Conservation (phyloP, 2,888 invertebrate species). For the Ceramica pisi region DNA sequence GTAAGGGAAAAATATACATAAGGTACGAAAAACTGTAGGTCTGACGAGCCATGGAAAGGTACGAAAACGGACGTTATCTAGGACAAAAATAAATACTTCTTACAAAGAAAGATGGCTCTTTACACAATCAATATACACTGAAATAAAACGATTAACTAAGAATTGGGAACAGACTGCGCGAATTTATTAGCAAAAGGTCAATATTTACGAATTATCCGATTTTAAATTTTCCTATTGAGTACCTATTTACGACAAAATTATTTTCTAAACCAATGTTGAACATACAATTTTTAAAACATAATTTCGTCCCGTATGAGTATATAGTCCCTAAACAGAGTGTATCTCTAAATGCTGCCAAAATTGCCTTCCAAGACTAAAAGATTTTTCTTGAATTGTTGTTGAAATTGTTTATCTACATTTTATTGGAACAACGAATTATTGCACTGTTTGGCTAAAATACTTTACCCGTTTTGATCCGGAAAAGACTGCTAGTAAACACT, state of each 20-base stretch:
- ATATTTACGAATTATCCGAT: constrained; percentile 61
- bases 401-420: constrained; percentile 38
- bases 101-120: constrained; percentile 15
- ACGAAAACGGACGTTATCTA: background rate
- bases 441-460: constrained; percentile 46
- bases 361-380: constrained; percentile 63
- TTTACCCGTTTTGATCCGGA: constrained; percentile 24
- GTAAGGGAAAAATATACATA: constrained; percentile 26
- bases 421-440: constrained; percentile 59
- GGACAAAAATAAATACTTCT: constrained; percentile 8
- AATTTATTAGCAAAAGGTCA: constrained; percentile 76
- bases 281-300: constrained; percentile 36
- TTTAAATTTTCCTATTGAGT: constrained; percentile 53
- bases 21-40: constrained; percentile 10
- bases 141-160: constrained; percentile 46
- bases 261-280: constrained; percentile 45
- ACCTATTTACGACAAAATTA: constrained; percentile 43
- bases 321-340: constrained; percentile 42
- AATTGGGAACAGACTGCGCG: constrained; percentile 76
- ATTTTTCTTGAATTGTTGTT: constrained; percentile 46
- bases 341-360: constrained; percentile 67
- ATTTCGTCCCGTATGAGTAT: constrained; percentile 48
- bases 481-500: constrained; percentile 38
- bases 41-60: constrained; percentile 9
- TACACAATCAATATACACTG: constrained; percentile 10